These are phyloP conservation scores for rat (Rattus norvegicus) DNA, from an alignment of 2,113 vertebrate species.

Conservation along the genomic window DNA sequence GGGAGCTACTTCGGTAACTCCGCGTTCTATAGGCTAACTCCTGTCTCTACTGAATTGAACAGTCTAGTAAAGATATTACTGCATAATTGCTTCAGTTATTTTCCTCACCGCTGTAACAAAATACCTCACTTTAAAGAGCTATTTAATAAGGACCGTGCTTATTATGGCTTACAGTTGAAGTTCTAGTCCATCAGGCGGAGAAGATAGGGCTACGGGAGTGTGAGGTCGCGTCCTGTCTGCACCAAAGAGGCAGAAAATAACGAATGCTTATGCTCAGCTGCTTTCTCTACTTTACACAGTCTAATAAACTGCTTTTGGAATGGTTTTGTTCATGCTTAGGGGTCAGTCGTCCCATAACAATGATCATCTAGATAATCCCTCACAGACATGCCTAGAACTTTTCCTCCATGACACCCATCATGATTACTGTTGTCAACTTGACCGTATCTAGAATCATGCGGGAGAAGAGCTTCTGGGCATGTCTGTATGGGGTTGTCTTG, in stretches of 20 bases:
- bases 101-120: neutral
- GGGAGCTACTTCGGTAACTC: neutral
- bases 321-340: neutral
- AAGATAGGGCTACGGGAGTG: neutral
- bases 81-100: neutral
- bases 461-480: neutral
- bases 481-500: neutral
- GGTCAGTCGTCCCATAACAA: neutral
- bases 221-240: neutral
- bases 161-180: neutral
- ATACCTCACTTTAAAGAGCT: neutral
- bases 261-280: neutral
- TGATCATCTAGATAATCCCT: neutral
- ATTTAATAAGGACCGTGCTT: neutral
- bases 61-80: neutral
- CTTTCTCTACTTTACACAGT: neutral
- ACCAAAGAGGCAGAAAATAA: neutral
- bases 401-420: too few species aligned
- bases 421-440: neutral
- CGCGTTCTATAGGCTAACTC: neutral
- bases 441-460: neutral
- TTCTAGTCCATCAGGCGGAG: neutral
- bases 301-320: neutral
- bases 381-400: too few species aligned
- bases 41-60: neutral